Evolutionary conservation across 2,888 invertebrate genomes (phyloP), one percentile per base, ranked within the genome.

Genomic region (Platypus cylindrus): DNA sequence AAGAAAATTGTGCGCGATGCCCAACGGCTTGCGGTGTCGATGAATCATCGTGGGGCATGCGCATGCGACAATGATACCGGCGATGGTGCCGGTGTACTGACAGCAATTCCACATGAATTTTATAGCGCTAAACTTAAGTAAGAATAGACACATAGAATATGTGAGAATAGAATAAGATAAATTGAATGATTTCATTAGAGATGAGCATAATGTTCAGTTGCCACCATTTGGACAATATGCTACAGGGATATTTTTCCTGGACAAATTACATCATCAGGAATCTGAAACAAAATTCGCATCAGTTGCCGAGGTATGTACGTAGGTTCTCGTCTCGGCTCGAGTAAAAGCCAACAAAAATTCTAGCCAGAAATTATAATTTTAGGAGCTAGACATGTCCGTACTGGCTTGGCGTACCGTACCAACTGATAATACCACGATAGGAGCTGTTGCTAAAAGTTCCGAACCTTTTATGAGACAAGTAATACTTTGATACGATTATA

Each of bases 21-120:
- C 34, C 83, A 93, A 66, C 83, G 74, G 49, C 75, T 97, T 66
- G 84, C 97, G 41, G 81, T 82, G 62, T 84, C 97, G 55, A 98
- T 98, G 97, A 90, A 93, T 70, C 98, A 98, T 68, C 84, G 98
- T 47, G 98, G 98, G 54, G 98, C 97, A 32, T 95, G 94, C 66
- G 91, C 94, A 25, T 94, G 95, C 67, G 98, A 98, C 70, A 97
- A 97, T 66, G 94, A 97, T 65, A 94, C 95, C 33, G 98, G 98
- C 38, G 98, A 98, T 64, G 98, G 98, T 44, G 97, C 98, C 43
- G 98, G 98, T 37, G 87, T 97, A 41, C 73, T 97, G 56, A 85
- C 89, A 44, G 91, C 93, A 52, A 94, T 98, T 58, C 98, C 98
- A 27, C 94, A 98, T 63, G 77, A 79, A 53, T 80, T 93, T 60